Base-by-base conservation (phyloP, 2,113 vertebrate species). In the Rhinoderma darwinii region DNA sequence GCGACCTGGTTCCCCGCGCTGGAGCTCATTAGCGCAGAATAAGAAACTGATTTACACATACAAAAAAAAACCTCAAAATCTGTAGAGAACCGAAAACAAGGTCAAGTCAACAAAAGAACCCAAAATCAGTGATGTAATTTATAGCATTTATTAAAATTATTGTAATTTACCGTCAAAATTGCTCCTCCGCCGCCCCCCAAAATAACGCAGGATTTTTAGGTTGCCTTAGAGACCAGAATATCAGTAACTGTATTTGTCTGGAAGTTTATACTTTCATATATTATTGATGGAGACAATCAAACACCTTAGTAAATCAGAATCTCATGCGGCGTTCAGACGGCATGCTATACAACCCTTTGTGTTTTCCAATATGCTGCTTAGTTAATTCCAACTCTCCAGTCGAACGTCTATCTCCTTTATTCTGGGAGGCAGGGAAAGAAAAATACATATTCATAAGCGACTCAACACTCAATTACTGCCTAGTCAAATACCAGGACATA, bases 121-220 rank as follows among this genome's bases (percentile, higher is more conserved):
- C 90, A 63, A 30, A 30, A 14, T 4, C 27, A 93, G 92, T 88
- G 84, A 89, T 89, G 90, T 92, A 93, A 90, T 93, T 94, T 94
- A 94, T 94, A 94, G 94, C 93, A 93, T 91, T 93, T 92, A 93
- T 93, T 75, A 93, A 93, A 92, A 93, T 92, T 75, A 93, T 93
- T 90, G 91, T 91, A 91, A 92, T 92, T 91, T 93, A 93, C 93
- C 91, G 90, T 88, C 88, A 92, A 92, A 41, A 74, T n/a, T 22
- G 25, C 1, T 7, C 15, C 22, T n/a, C 17, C 18, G 17, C 32
- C 0, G 0, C 5, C 32, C 32, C 32, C 8, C 14, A 47, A 41
- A 77, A 91, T 91, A 90, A 88, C 92, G 89, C 89, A 88, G 83
- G 88, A 88, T 89, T 88, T 92, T 91, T 89, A 91, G 88, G 87